Percentiles rank a stretch among this genome's conserved stretches.
These are phyloP conservation scores for Drosophila setifemur DNA, from an alignment of 1,140 invertebrate genomes.

Conservation along the genomic window DNA sequence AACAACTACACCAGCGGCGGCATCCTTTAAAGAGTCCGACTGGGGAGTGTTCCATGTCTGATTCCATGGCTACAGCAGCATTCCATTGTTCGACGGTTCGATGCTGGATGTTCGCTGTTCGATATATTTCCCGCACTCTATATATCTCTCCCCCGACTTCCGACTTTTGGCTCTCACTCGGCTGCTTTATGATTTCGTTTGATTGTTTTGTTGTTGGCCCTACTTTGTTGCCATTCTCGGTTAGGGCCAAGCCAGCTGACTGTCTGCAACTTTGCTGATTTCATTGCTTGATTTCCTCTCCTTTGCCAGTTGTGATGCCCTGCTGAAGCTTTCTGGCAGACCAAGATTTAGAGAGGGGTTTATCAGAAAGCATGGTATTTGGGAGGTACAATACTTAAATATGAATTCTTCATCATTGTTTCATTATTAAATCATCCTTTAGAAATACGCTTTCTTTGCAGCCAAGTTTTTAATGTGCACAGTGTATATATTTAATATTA, in stretches of 20 bases:
- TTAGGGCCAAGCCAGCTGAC: slow-evolving; percentile 39
- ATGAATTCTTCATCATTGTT: too few relatives aligned
- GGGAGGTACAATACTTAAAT: too few relatives aligned
- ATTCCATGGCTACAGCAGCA: slow-evolving; percentile 12
- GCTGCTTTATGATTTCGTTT: slow-evolving; percentile 47
- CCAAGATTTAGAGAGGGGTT: not conserved
- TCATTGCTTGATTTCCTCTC: slow-evolving; percentile 39
- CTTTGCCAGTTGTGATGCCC: slow-evolving; percentile 14
- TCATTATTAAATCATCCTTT: too few relatives aligned
- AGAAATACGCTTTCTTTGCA: too few relatives aligned
- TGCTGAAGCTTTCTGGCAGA: not conserved
- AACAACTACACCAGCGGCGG: not conserved
- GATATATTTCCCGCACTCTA: too few relatives aligned
- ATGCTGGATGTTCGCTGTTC: not conserved
- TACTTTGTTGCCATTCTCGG: slow-evolving; percentile 11
- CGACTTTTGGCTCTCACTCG: not conserved
- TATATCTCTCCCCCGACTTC: too few relatives aligned
- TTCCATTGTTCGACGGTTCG: slow-evolving; percentile 18
- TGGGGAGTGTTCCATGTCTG: not conserved
- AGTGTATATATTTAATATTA: too few relatives aligned
- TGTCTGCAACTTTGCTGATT: slow-evolving; percentile 69
- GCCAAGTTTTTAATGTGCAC: too few relatives aligned
- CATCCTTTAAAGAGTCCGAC: slow-evolving; percentile 11
- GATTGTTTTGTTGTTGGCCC: slow-evolving; percentile 38
- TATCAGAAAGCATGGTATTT: too few relatives aligned